A percentile compares a stretch with the other conserved stretches of the same genome.
These are phyloP conservation scores for Pseudorectes ferrugineus DNA, from an alignment of 2,113 vertebrate species.

Conservation along the genomic window DNA sequence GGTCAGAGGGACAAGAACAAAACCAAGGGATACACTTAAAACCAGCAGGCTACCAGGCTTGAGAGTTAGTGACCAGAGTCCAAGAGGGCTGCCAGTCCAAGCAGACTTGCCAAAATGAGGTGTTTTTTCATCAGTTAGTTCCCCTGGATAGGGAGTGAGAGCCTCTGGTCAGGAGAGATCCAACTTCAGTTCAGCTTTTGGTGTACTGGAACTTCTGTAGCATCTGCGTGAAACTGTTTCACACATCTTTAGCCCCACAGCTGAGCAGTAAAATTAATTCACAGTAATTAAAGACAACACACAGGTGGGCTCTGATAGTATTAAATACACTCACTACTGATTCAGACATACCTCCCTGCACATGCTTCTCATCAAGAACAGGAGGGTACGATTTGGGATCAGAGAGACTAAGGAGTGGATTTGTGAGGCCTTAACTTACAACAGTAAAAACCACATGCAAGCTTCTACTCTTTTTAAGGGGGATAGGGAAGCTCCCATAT, in stretches of 20 bases:
- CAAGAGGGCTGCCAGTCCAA: background rate
- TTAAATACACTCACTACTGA: background rate
- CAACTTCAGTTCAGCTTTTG: rapidly evolving
- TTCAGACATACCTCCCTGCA: background rate
- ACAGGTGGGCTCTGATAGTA: background rate
- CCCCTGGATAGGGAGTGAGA: background rate
- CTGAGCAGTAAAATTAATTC: background rate
- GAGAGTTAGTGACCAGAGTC: background rate
- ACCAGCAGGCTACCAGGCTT: background rate
- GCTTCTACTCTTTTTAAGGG: background rate
- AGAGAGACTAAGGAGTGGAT: background rate
- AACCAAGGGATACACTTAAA: background rate
- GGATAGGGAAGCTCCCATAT: background rate
- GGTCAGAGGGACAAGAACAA: background rate
- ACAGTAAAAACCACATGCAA: background rate
- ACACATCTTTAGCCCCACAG: background rate
- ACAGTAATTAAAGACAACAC: background rate
- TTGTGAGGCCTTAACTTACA: background rate
- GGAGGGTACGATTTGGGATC: background rate
- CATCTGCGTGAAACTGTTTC: background rate
- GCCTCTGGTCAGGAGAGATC: background rate
- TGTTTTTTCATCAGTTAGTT: background rate
- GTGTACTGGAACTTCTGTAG: background rate
- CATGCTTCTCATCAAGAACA: background rate
- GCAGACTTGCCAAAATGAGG: background rate